Base-by-base conservation (phyloP, 2,113 vertebrate genomes). In the Prionailurus viverrinus region DNA sequence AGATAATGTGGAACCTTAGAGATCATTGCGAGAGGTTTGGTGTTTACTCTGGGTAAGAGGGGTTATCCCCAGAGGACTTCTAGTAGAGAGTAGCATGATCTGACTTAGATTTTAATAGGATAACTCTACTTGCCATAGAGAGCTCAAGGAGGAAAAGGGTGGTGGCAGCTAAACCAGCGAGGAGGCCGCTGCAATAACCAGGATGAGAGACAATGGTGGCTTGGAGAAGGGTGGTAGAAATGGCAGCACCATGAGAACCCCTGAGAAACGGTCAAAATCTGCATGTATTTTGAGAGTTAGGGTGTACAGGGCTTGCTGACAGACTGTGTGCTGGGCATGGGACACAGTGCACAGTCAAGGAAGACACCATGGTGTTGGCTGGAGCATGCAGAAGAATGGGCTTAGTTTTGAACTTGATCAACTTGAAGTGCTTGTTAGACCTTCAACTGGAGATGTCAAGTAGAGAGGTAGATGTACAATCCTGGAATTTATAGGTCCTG, bases 351-450 rank as follows among this genome's bases (percentile, higher is more conserved):
- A 61, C 4, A 84, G 21, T 78, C 51, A 78, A 87, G 36, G 31
- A 87, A 31, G 58, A 39, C 19, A 66, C 14, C 61, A 51, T 39
- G 21, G 15, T 33, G 96, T 68, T 58, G 33, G 36, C 27, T 33
- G 88, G 25, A 66, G 29, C 25, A 58, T 97, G 78, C 73, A 61
- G 15, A 91, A 88, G 48, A 91, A 74, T 89, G 33, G 33, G 23
- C 33, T 96, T 89, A n/a, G 12, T 96, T 97, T 92, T 96, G 41
- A 94, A 36, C 7, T 89, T 89, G 31, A 10, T 74, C 16, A 82
- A 16, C 86, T 25, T 87, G 6, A 69, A 58, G 80, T 18, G 4
- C 51, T 19, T 65, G 79, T 73, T 78, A 90, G 31, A 55, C 7
- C 58, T 82, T 88, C 80, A 85, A 41, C 7, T 53, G 18, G 65